These are phyloP conservation scores for Nemapogon koenigi DNA, from an alignment of 2,888 invertebrate genomes.

Conservation along the genomic window DNA sequence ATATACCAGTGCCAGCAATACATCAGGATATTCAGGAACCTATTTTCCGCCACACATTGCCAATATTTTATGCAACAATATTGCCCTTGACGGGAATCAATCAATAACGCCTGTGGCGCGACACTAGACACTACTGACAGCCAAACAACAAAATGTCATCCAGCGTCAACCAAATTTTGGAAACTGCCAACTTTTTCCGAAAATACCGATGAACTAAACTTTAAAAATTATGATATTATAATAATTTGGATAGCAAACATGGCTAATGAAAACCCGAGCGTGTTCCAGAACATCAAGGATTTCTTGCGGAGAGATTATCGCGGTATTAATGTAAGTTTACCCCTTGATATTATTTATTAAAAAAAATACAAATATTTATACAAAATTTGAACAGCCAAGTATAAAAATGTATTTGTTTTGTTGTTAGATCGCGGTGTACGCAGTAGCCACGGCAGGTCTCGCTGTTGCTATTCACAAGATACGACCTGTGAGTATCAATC, in stretches of 20 bases:
- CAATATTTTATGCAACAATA: too few relatives aligned
- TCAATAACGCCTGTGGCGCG: too few relatives aligned
- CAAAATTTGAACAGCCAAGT: conserved; percentile 12
- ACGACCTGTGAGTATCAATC: conserved; percentile 57
- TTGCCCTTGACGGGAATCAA: too few relatives aligned
- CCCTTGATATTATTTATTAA: not conserved
- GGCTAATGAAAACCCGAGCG: conserved; percentile 12
- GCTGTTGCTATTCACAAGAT: conserved; percentile 63
- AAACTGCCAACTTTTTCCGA: too few relatives aligned
- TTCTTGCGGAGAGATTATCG: conserved; percentile 51
- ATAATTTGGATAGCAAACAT: too few relatives aligned
- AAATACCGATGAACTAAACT: too few relatives aligned
- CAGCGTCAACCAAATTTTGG: too few relatives aligned
- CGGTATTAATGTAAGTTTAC: conserved; percentile 46
- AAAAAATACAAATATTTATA: conserved; percentile 10
- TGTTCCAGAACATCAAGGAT: conserved; percentile 34
- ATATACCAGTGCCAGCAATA: too few relatives aligned
- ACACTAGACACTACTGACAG: too few relatives aligned
- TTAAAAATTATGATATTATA: not conserved
- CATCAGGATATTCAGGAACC: too few relatives aligned
- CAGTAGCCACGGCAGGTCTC: conserved; percentile 61
- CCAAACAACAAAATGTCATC: too few relatives aligned
- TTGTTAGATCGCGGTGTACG: conserved; percentile 66
- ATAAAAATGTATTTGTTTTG: conserved; percentile 21
- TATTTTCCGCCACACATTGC: too few relatives aligned